These are phyloP conservation scores for Cetonia aurata DNA, from an alignment of 2,888 invertebrate species.

Conservation along the genomic window DNA sequence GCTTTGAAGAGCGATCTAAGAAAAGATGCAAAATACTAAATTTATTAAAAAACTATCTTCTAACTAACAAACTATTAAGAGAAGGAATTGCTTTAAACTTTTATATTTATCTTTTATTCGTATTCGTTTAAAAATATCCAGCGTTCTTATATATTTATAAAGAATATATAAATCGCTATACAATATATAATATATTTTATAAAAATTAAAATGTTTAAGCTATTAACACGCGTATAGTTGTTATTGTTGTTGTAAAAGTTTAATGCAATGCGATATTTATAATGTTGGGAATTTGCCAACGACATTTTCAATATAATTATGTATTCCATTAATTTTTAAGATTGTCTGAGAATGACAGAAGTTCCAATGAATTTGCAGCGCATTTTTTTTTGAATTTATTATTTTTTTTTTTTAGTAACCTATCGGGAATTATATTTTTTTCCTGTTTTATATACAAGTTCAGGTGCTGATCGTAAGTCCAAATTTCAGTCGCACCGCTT, in stretches of 20 bases:
- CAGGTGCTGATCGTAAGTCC: slow-evolving; percentile 63
- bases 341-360: slow-evolving; percentile 8
- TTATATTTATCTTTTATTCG: slow-evolving; percentile 19
- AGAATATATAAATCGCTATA: slow-evolving; percentile 48
- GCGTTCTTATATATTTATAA: slow-evolving; percentile 54
- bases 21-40: slow-evolving; percentile 59
- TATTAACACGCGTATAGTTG: slow-evolving; percentile 59
- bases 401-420: background rate
- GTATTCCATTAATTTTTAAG: background rate
- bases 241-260: slow-evolving; percentile 35
- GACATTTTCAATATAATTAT: slow-evolving; percentile 36
- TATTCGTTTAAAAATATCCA: slow-evolving; percentile 64
- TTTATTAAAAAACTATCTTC: slow-evolving; percentile 52
- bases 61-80: slow-evolving; percentile 58
- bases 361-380: slow-evolving; percentile 11
- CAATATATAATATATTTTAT: slow-evolving; percentile 48
- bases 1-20: slow-evolving; percentile 67
- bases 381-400: slow-evolving; percentile 1
- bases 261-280: no score
- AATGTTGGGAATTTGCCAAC: slow-evolving; percentile 47
- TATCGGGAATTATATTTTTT: slow-evolving; percentile 9
- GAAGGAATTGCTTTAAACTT: slow-evolving; percentile 63
- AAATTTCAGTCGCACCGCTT: slow-evolving; percentile 60
- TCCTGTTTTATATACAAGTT: slow-evolving; percentile 56
- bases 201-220: slow-evolving; percentile 57